Evolutionary conservation across 2,797 vertebrate species (phyloP), one percentile per base, ranked within the genome.

Genomic region (Merluccius polli): DNA sequence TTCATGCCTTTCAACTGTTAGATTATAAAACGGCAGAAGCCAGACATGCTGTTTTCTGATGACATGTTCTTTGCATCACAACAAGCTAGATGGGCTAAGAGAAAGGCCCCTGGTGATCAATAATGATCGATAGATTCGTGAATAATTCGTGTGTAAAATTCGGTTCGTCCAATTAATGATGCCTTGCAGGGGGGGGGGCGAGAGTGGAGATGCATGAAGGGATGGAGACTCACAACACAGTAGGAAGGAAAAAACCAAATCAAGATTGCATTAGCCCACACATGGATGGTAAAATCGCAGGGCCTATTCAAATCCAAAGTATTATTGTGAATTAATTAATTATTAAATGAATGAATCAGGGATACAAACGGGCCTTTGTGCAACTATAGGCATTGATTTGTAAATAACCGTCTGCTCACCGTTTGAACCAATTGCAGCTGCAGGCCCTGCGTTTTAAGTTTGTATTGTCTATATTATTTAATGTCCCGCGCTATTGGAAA

Each of bases 131-230:
- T 93, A 87, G 87, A 91, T 93, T 92, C 88, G 88, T 92, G 92
- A 93, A 93, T 94, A 93, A 93, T 92, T 93, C 86, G 90, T 92
- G 91, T 94, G 91, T 93, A 91, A 93, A 93, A 92, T 91, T 92
- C 89, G 91, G 87, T 91, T 91, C 87, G 86, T 93, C 88, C 88
- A 92, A 93, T 93, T 93, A 92, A 92, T 92, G 92, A 92, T 91
- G 88, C 86, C 87, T 92, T 79, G 78, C 77, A 83, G 85, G 86
- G 44, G 69, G 70, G 32, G 71, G 15, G 1, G 24, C 5, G 29
- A 8, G 75, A 78, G 80, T 75, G 78, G 79, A 83, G 83, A 83
- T 82, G 82, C 82, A 72, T 80, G 81, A 72, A 75, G 76, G 79
- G 79, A 75, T 70, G 80, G 76, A 83, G 79, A 82, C 48, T 67